Percentiles rank a stretch among this genome's conserved stretches.
These are phyloP conservation scores for Diglossa brunneiventris DNA, from an alignment of 2,113 vertebrate genomes.

Conservation along the genomic window DNA sequence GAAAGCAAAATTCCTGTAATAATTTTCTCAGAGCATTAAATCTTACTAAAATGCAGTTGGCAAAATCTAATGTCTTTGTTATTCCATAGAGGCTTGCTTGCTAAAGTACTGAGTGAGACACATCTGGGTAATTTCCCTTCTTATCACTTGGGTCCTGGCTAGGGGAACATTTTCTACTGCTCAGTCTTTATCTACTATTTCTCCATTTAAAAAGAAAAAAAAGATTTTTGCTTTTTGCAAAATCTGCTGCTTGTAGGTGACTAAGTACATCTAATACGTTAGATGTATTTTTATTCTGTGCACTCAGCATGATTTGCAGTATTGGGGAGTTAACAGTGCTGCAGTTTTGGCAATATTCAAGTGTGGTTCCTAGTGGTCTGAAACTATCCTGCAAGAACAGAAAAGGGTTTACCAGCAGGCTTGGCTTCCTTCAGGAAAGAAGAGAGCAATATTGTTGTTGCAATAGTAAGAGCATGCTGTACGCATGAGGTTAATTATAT, in stretches of 20 bases:
- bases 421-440: background rate
- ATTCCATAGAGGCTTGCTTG: background rate
- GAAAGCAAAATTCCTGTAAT: background rate
- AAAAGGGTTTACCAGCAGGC: background rate
- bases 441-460: background rate
- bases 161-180: background rate
- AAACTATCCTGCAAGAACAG: background rate
- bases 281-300: background rate
- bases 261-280: background rate
- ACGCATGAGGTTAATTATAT: accelerated
- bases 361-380: background rate
- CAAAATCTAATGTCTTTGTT: background rate
- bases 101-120: background rate
- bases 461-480: background rate
- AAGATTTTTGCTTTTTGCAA: background rate
- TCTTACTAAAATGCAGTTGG: background rate
- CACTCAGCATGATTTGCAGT: background rate
- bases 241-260: background rate
- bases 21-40: background rate
- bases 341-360: background rate
- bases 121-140: background rate
- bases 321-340: background rate
- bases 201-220: background rate
- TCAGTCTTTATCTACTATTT: background rate
- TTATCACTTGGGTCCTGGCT: background rate